Evolutionary conservation across 30 jellyfish, hydroid and myxozoan species (phyloP), one percentile per base, ranked within the genome.

Genomic region (Aurelia aurita): DNA sequence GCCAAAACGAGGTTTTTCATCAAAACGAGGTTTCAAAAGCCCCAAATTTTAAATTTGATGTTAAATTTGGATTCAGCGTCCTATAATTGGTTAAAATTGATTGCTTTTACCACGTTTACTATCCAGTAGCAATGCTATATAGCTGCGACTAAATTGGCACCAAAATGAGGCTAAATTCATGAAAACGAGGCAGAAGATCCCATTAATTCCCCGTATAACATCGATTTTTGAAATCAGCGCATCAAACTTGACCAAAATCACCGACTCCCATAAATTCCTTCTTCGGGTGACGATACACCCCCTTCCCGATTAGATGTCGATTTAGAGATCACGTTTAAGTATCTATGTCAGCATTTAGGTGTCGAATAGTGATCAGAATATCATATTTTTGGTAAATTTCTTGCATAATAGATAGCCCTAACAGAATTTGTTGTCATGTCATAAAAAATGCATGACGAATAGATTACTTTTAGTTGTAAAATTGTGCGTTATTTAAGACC

Each of bases 151-250:
- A 54, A 1, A 13, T 11, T 72, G 45, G 72, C 29, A n/a, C 74
- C 51, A 47, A 64, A 63, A 62, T 67, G 87, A 58, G 87, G 55
- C 23, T 79, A 15, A 27, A 27, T 57, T 29, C 70, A 27, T 64
- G 62, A 55, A 67, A 81, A 35, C 13, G 74, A 53, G 85, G 82
- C 74, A n/a, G 66, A 55, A 69, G 20, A 34, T 34, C 81, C 75
- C 85, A 1, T 27, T 21, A 49, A 27, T 65, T 58, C 64, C 66
- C 70, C 70, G 76, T 81, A 69, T 81, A 65, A 81, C 91, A 67
- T 65, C 85, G 84, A 81, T 81, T 67, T 81, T 66, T 69, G 79
- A 61, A 81, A 69, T 81, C 91, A 69, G 91, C 91, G 82, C 81
- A 59, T 61, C 81, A 32, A 70, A 81, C 51, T 81, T 81, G 77